Evolutionary conservation across 2,888 invertebrate genomes (phyloP), one percentile per base, ranked within the genome.

Genomic region (Tuta absoluta): DNA sequence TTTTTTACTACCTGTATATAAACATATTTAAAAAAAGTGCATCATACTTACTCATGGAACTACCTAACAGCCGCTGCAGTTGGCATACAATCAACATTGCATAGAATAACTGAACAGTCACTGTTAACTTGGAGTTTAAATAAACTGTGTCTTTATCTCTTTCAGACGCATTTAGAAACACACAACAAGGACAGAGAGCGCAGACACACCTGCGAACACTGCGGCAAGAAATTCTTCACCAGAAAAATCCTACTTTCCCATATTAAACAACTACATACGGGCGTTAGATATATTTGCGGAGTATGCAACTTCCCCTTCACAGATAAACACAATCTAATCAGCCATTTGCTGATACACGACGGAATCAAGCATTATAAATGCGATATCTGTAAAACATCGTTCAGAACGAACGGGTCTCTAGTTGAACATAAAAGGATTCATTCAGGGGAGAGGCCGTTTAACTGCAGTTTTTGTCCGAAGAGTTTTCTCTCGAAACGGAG

Each of bases 351-450:
- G 0, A 79, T 81, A 69, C 92, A 92, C 53, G 87, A 89, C 45
- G 90, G 91, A 0, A 84, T 82, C 63, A 89, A 88, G 63, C 68
- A 79, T 3, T 81, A 79, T 62, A 85, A 86, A 65, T 92, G 92
- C 66, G 86, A 88, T 60, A 79, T 89, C 53, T 92, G 92, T 58
- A 71, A 81, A 0, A 91, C 89, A 68, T 78, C 83, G 1, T 91
- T 81, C 64, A 78, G 82, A 0, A 79, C 84, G 0, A 81, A 77
- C 12, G 76, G 82, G 0, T 82, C 86, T 0, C 71, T 87, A 45
- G 73, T 83, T 0, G 87, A 89, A 64, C 92, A 92, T 67, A 86
- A 82, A 61, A 73, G 92, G n/a, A 80, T 84, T n/a, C 91, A 91
- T 68, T 85, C 91, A 0, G 89, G 91, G 0, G 91, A 91, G 56